Conservation (phyloP, 1,140 invertebrate species). For the Aphidius ervi region DNA sequence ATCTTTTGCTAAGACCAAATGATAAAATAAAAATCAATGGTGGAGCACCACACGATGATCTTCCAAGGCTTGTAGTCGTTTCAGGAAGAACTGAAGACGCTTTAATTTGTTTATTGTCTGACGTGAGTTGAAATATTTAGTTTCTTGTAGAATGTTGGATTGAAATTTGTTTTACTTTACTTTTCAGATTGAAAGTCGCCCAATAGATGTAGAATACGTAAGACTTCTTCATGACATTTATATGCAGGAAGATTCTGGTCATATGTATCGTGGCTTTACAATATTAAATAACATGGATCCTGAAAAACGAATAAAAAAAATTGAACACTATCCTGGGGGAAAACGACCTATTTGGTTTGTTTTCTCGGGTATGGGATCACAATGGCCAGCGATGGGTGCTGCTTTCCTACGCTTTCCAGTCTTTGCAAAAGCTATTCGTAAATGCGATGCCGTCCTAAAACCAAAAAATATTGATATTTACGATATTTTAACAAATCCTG, state of each 20-base stretch:
- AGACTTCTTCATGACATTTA: constrained; percentile 53
- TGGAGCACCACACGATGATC: constrained; percentile 49
- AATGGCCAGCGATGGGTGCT: constrained; percentile 80
- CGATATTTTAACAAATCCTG: constrained; percentile 70
- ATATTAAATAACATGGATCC: constrained; percentile 48
- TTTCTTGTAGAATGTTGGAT: not conserved
- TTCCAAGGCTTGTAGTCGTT: constrained; percentile 60
- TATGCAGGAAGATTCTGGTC: constrained; percentile 56
- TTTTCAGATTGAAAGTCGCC: constrained; percentile 43
- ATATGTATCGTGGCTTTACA: constrained; percentile 60
- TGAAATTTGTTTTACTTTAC: not conserved
- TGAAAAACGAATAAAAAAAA: constrained; percentile 46
- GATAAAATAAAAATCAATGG: constrained; percentile 54
- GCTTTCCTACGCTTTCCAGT: constrained; percentile 61
- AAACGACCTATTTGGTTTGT: constrained; percentile 79
- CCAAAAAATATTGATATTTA: constrained; percentile 75
- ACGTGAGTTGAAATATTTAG: constrained; percentile 42
- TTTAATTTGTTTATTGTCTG: constrained; percentile 64
- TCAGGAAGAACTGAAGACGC: constrained; percentile 71
- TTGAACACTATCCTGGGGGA: constrained; percentile 59
- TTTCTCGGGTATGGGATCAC: constrained; percentile 88
- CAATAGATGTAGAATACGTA: constrained; percentile 57
- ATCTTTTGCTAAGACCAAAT: constrained; percentile 62
- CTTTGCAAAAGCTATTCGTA: constrained; percentile 61
- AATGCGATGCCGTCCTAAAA: constrained; percentile 68